phyloP scores from a whole-genome alignment of 2,113 vertebrate genomes.

The Nycticebus coucang region DNA sequence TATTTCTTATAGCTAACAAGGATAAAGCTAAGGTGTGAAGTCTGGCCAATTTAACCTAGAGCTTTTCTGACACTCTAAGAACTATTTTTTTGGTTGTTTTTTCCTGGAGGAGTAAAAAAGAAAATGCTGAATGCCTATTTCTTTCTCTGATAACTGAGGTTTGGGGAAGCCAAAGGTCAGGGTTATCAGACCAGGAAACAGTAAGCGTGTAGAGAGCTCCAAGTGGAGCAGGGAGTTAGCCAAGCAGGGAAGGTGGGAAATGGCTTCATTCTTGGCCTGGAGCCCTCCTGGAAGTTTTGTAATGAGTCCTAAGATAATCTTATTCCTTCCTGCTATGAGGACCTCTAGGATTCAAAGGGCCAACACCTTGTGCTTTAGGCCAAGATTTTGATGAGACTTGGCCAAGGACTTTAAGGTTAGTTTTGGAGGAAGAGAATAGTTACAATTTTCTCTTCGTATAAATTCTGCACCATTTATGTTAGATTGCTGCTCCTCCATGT shows the following conservation, averaged over 20 bases:
- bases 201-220: slow-evolving; percentile 11
- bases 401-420: neutral
- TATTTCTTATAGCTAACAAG: neutral
- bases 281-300: slow-evolving; percentile 50
- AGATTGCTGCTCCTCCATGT: neutral
- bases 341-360: slow-evolving; percentile 39
- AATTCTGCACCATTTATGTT: neutral
- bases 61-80: neutral
- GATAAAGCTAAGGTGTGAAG: neutral
- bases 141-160: neutral
- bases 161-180: neutral
- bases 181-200: slow-evolving; percentile 68
- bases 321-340: slow-evolving; percentile 35
- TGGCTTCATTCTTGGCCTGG: slow-evolving; percentile 53
- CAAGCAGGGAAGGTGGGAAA: slow-evolving; percentile 22
- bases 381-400: slow-evolving; percentile 35
- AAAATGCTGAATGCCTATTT: neutral
- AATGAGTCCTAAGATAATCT: neutral
- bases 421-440: neutral
- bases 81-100: neutral
- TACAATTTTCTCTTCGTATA: neutral
- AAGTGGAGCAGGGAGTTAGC: slow-evolving; percentile 41
- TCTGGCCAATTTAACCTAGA: neutral
- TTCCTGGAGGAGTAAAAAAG: neutral
- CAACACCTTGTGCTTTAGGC: slow-evolving; percentile 4